Percentiles rank a stretch among this genome's conserved stretches.
These are phyloP conservation scores for Hyppa rectilinea DNA, from an alignment of 2,888 invertebrate genomes.

Conservation along the genomic window DNA sequence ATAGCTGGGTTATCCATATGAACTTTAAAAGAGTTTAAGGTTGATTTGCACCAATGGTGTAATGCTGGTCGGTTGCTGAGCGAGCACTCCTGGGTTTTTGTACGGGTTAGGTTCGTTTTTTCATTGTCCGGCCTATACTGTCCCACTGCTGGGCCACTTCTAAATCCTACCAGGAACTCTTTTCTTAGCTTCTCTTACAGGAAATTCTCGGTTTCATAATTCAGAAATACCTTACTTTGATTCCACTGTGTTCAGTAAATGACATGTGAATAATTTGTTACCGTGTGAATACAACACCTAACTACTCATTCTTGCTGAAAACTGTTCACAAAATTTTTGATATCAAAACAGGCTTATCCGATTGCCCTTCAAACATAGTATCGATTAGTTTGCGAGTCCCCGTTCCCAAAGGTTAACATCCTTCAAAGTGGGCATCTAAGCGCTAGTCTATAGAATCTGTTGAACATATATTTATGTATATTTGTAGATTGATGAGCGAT, in stretches of 20 bases:
- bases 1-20: not conserved
- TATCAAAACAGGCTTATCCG: constrained; percentile 12
- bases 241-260: not conserved
- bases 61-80: not conserved
- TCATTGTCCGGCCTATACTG: not conserved
- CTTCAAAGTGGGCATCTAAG: constrained; percentile 9
- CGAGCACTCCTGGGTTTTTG: not conserved
- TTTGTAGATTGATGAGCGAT: not conserved
- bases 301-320: not conserved
- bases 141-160: not conserved
- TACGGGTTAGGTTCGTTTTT: not conserved
- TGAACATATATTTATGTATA: not conserved
- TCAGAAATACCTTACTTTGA: not conserved
- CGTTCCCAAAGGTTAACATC: constrained; percentile 37
- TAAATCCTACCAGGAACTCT: not conserved
- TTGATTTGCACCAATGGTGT: not conserved
- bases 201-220: not conserved
- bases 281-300: not conserved
- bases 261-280: not conserved
- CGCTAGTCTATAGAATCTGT: not conserved
- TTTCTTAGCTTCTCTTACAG: not conserved
- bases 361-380: constrained; percentile 13
- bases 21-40: not conserved
- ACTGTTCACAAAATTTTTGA: constrained; percentile 11
- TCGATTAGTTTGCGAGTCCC: constrained; percentile 28